Base-by-base conservation (phyloP, 2,888 invertebrate species). In the Leucoma salicis region DNA sequence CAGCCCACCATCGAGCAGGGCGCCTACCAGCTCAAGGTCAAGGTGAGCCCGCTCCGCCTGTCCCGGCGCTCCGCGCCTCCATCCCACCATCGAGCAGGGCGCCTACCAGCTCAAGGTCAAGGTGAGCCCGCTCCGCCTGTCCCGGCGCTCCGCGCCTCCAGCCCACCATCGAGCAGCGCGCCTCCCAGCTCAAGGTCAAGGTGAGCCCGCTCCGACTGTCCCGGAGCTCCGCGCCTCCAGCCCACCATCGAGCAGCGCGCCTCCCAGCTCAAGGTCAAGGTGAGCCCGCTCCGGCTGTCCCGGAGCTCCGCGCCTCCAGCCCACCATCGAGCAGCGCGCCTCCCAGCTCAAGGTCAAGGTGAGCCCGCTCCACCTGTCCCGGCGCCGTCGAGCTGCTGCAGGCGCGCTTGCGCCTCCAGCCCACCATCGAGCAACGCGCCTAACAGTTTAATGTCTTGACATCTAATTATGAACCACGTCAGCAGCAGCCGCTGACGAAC, bases 361-460 rank as follows among this genome's bases (percentile, higher is more conserved):
- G 83, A 0, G 78, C 80, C 60, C 52, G 75, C 0, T 5, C 18
- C n/a, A n/a, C n/a, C n/a, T n/a, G n/a, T n/a, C 91, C 86, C 48
- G 70, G 46, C 66, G 78, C 40, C 49, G 65, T 68, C 42, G 56
- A 68, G 33, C 64, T 71, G 53, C 63, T 83, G 60, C 73, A 74
- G 40, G 77, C 78, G 62, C 66, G 85, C 0, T 79, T 81, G 59
- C 50, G 77, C 0, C 55, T 74, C 41, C 91, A 91, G 62, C 90
- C 92, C 49, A 93, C 92, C 8, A 85, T 91, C 13, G 95, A 95
- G 57, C 95, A 95, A 66, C 91, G 93, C 21, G 92, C 92, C 18
- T 95, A 94, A 78, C 91, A 93, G 63, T 91, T 92, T 45, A 94
- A 93, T 79, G 92, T 76, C 2, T n/a, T n/a, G n/a, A n/a, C 83